phyloP scores from a whole-genome alignment of 2,113 vertebrate species.

The Barnardius zonarius region DNA sequence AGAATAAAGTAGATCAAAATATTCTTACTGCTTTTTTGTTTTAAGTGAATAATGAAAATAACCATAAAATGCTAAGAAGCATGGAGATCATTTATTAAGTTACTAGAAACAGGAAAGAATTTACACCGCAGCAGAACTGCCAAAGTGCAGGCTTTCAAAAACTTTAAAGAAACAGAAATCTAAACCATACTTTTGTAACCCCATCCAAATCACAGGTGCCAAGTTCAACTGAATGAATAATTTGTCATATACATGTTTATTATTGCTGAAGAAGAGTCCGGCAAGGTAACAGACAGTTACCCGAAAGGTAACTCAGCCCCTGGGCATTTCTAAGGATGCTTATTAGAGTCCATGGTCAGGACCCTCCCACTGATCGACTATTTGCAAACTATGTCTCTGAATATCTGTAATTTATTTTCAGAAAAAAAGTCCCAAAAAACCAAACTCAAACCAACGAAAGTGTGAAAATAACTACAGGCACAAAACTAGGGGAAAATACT shows the following conservation, averaged over 20 bases:
- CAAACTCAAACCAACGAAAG: not conserved
- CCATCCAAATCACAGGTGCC: not conserved
- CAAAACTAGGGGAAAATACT: not conserved
- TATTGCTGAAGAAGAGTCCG: not conserved
- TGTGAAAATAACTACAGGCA: not conserved
- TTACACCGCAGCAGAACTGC: not conserved
- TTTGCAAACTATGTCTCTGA: not conserved
- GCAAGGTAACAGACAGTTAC: not conserved
- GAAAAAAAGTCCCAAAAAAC: not conserved
- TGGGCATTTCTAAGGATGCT: not conserved
- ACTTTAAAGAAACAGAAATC: conserved; percentile 1
- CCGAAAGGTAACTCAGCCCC: not conserved
- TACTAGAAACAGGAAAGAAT: not conserved
- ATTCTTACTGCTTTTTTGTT: not conserved
- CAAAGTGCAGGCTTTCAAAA: not conserved
- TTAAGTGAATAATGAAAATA: not conserved
- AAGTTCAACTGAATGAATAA: not conserved
- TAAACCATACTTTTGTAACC: not conserved
- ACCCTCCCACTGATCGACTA: not conserved
- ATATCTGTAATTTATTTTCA: not conserved
- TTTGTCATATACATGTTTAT: not conserved
- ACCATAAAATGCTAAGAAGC: not conserved
- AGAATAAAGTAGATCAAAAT: not conserved
- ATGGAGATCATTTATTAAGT: not conserved
- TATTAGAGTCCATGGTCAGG: not conserved